Evolutionary conservation across 2,797 vertebrate genomes (phyloP).

Genomic region (Neosilurus hyrtlii): DNA sequence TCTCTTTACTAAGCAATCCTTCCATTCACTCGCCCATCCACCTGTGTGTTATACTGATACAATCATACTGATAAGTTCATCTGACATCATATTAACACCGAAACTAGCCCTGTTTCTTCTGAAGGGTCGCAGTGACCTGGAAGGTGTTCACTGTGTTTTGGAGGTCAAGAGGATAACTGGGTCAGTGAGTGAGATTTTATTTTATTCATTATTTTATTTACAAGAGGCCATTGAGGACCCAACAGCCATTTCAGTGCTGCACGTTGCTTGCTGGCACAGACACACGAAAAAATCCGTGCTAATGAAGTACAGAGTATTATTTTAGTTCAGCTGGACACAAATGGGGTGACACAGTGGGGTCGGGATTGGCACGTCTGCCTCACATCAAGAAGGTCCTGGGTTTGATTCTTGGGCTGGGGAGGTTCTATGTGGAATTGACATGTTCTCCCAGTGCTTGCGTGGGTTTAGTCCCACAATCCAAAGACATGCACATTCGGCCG

Average conservation of each 20-base stretch:
- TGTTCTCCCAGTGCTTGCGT: too few relatives aligned
- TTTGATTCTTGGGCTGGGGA: too few relatives aligned
- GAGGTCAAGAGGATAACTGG: neutral
- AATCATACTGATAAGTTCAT: neutral
- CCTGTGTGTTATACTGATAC: too few relatives aligned
- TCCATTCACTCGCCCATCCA: too few relatives aligned
- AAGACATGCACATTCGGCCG: too few relatives aligned
- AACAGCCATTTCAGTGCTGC: neutral
- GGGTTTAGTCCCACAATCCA: too few relatives aligned
- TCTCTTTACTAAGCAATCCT: too few relatives aligned
- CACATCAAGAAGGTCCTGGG: too few relatives aligned
- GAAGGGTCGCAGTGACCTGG: neutral
- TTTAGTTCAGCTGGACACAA: neutral
- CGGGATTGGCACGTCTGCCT: too few relatives aligned
- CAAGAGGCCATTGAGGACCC: neutral
- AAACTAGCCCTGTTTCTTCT: neutral
- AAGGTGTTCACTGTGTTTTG: neutral
- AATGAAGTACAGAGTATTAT: neutral
- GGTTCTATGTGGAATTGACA: too few relatives aligned
- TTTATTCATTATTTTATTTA: neutral
- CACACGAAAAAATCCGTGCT: neutral
- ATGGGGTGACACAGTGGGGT: too few relatives aligned
- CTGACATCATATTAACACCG: neutral
- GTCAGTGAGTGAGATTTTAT: constrained; percentile 18
- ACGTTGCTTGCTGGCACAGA: neutral